phyloP scores from a whole-genome alignment of 2,888 invertebrate species.

The Tipula helvola region DNA sequence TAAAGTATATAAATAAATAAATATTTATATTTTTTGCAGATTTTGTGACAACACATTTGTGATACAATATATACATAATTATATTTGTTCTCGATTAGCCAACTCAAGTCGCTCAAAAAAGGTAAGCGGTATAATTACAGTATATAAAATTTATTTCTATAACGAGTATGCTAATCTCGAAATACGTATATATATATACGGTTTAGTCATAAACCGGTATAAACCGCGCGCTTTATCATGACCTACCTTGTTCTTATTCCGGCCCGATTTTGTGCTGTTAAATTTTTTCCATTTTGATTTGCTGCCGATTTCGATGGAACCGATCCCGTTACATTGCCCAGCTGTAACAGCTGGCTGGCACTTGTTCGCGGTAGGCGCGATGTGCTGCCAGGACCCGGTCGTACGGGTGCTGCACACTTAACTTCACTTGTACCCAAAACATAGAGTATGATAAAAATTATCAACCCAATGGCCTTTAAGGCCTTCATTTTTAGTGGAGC shows the following conservation, averaged over 20 bases:
- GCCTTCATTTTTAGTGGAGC: slow-evolving; percentile 23
- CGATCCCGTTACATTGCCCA: slow-evolving; percentile 27
- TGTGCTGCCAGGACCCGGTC: slow-evolving; percentile 33
- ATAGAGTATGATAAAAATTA: slow-evolving; percentile 15
- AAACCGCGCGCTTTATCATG: slow-evolving; percentile 15
- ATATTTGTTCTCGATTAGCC: not conserved
- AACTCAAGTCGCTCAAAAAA: not conserved
- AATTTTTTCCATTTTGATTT: slow-evolving; percentile 8
- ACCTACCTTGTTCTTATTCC: slow-evolving; percentile 34
- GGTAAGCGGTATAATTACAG: not conserved
- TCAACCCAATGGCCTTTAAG: slow-evolving; percentile 27
- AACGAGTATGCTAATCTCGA: not conserved
- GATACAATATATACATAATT: not conserved
- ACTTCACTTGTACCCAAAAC: slow-evolving; percentile 16
- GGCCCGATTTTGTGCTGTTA: slow-evolving; percentile 27
- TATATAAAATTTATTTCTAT: not conserved
- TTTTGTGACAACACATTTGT: not conserved
- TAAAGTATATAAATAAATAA: not conserved
- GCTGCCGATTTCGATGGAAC: slow-evolving; percentile 18
- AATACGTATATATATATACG: not conserved
- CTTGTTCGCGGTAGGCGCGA: slow-evolving; percentile 46
- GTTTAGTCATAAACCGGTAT: slow-evolving; percentile 13
- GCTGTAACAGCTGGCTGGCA: slow-evolving; percentile 39
- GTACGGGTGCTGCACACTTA: slow-evolving; percentile 23
- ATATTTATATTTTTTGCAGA: not conserved